Evolutionary conservation across 30 jellyfish, hydroid and myxozoan species (phyloP).

Genomic region (Hydractinia symbiolongicarpus): DNA sequence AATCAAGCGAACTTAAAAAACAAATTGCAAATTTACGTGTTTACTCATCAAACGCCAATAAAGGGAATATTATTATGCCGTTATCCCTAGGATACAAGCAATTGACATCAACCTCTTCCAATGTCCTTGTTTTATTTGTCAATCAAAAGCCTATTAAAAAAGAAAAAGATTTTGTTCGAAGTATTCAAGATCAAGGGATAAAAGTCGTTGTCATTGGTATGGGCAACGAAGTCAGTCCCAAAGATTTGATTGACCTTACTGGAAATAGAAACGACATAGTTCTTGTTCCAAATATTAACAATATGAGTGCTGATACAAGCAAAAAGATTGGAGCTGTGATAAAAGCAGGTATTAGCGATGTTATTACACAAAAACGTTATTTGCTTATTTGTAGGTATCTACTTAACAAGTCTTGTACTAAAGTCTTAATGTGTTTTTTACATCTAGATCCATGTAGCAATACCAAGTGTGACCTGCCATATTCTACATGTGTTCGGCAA

Average conservation of each 20-base stretch:
- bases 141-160: conserved; percentile 17
- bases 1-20: not conserved
- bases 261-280: not conserved
- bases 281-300: not conserved
- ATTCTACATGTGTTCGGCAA: conserved; percentile 35
- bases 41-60: not conserved
- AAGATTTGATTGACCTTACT: not conserved
- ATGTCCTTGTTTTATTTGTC: conserved; percentile 43
- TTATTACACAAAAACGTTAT: too few relatives aligned
- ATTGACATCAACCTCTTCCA: conserved; percentile 36
- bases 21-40: conserved; percentile 20
- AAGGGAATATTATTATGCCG: conserved; percentile 22
- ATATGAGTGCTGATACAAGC: not conserved
- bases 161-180: conserved; percentile 19
- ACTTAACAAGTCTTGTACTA: not conserved
- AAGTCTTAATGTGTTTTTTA: not conserved
- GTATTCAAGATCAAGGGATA: conserved; percentile 39
- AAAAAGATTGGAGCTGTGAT: not conserved
- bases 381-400: too few relatives aligned
- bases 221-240: conserved; percentile 30
- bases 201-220: conserved; percentile 41
- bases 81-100: conserved; percentile 31
- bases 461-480: conserved; percentile 21
- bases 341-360: too few relatives aligned
- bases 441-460: conserved; percentile 57